Percentiles rank a stretch among this genome's conserved stretches.
Evolutionary conservation across 1,140 invertebrate species (phyloP).

Genomic region (Drosophila ficusphila): DNA sequence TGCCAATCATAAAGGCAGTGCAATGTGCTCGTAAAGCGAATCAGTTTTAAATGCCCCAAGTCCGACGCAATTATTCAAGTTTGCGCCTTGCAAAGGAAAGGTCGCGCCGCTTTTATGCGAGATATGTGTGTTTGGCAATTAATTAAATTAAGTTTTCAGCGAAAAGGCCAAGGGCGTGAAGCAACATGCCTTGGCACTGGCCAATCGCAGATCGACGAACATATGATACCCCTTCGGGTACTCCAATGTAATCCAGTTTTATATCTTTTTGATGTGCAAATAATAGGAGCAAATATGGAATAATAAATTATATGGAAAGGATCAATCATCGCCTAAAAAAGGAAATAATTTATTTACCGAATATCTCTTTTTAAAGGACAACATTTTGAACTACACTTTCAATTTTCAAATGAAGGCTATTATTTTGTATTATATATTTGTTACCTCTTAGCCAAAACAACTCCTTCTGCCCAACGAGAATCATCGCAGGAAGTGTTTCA

Average conservation of each 20-base stretch:
- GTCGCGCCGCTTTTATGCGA: conserved; percentile 49
- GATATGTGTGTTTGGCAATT: conserved; percentile 75
- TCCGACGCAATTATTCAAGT: conserved; percentile 70
- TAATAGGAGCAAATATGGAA: no score
- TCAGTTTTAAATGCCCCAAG: conserved; percentile 73
- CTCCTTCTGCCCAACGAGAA: neutral
- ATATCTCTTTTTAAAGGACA: no score
- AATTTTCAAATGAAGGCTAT: neutral
- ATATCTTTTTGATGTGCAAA: no score
- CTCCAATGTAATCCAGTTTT: no score
- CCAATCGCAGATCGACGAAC: neutral
- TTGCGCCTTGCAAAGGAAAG: conserved; percentile 67
- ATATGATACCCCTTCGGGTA: conserved; percentile 5
- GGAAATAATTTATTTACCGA: no score
- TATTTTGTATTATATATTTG: neutral
- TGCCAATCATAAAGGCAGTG: conserved; percentile 77
- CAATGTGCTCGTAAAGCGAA: conserved; percentile 66
- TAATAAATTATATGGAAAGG: no score
- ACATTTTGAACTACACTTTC: no score
- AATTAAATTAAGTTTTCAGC: conserved; percentile 82
- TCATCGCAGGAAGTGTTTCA: conserved; percentile 59
- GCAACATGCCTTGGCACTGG: conserved; percentile 38
- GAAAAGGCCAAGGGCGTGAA: conserved; percentile 79
- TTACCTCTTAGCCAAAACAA: neutral
- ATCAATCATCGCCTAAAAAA: no score